phyloP scores from a whole-genome alignment of 2,113 vertebrate species.

The Malaclemys terrapin region DNA sequence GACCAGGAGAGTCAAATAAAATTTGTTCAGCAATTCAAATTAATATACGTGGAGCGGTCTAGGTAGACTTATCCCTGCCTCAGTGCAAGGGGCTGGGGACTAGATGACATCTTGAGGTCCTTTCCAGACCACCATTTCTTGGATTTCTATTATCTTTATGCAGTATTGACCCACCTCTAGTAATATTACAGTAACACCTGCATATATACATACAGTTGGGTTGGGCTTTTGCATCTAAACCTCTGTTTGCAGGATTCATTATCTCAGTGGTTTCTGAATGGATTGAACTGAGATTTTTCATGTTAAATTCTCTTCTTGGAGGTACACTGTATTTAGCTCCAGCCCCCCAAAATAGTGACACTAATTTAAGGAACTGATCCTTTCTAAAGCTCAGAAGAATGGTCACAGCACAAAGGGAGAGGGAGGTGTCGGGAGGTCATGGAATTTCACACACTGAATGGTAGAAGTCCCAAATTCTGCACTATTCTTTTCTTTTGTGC shows the following conservation, averaged over 20 bases:
- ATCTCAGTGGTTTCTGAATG: constrained; percentile 51
- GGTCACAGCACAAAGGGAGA: neutral
- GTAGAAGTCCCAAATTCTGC: neutral
- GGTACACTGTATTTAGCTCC: constrained; percentile 61
- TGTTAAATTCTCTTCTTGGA: constrained; percentile 74
- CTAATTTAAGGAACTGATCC: constrained; percentile 63
- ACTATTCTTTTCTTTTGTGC: constrained; percentile 25
- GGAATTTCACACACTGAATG: constrained; percentile 4
- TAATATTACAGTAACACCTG: constrained; percentile 72
- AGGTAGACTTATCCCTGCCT: neutral
- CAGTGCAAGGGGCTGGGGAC: neutral
- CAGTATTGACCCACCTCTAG: constrained; percentile 48
- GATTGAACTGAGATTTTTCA: constrained; percentile 74
- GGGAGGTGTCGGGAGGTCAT: neutral
- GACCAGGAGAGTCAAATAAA: constrained; percentile 70
- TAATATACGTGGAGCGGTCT: constrained; percentile 47
- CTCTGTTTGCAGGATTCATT: constrained; percentile 74
- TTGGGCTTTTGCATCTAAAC: constrained; percentile 70
- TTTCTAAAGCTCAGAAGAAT: neutral
- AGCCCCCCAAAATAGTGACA: constrained; percentile 36
- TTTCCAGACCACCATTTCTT: neutral
- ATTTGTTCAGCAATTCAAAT: constrained; percentile 74
- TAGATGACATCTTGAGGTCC: neutral
- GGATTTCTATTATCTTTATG: constrained; percentile 48
- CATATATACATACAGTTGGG: constrained; percentile 63